Conservation (phyloP, 2,113 vertebrate species). For the Carassius auratus region DNA sequence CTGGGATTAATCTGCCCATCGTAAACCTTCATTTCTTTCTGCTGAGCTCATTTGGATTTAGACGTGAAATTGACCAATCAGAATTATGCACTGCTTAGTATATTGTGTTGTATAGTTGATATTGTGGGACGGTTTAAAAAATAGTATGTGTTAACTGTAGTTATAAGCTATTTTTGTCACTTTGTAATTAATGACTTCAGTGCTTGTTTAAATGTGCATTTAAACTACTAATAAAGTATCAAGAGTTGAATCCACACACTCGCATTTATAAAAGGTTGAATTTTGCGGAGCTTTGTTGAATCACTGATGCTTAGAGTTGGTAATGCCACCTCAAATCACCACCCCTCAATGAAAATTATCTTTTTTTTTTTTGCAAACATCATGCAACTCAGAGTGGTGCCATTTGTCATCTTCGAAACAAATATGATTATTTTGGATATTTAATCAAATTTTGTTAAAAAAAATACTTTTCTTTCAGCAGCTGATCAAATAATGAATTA, state of each 20-base stretch:
- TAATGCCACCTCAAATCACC: not conserved
- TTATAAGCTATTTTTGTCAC: not conserved
- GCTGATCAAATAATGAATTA: not conserved
- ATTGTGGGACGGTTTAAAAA: not conserved
- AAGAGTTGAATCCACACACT: not conserved
- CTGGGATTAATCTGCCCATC: not conserved
- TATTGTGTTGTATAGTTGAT: not conserved
- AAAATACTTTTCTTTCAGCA: not conserved
- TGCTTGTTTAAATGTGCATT: too few relatives aligned
- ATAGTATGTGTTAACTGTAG: not conserved
- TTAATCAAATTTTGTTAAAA: not conserved
- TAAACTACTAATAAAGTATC: too few relatives aligned
- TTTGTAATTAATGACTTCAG: not conserved
- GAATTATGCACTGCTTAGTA: not conserved
- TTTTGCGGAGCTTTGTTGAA: not conserved
- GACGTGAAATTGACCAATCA: not conserved
- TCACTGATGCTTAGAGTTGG: not conserved
- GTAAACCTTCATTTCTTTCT: slow-evolving; percentile 24
- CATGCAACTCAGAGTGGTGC: not conserved
- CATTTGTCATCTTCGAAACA: not conserved
- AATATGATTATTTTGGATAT: not conserved
- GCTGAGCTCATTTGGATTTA: slow-evolving; percentile 31
- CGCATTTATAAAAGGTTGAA: not conserved
- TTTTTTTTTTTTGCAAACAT: not conserved
- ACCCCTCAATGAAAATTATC: not conserved